phyloP scores from a whole-genome alignment of 2,797 vertebrate species.

The Gallinago nigripennis region DNA sequence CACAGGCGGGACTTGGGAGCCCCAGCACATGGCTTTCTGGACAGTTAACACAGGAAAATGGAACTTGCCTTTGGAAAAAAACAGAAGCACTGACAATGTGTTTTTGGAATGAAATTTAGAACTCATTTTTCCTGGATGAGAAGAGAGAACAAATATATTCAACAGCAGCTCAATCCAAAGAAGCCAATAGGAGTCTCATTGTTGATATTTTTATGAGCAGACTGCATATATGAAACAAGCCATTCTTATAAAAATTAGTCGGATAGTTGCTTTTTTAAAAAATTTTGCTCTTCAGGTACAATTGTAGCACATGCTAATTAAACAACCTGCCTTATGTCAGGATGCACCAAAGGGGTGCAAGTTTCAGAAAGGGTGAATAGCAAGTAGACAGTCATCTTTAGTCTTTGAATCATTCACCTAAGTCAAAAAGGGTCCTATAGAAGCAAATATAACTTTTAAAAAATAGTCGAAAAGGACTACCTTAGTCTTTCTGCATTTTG shows the following conservation, averaged over 20 bases:
- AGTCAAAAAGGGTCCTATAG: not conserved
- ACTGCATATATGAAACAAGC: not conserved
- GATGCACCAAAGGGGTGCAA: not conserved
- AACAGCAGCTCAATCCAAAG: not conserved
- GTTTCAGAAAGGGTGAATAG: not conserved
- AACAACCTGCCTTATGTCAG: not conserved
- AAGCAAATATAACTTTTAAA: not conserved
- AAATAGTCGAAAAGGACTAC: not conserved
- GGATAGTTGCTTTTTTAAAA: not conserved
- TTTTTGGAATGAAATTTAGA: not conserved
- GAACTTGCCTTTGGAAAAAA: not conserved
- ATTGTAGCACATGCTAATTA: not conserved
- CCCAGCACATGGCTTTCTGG: not conserved
- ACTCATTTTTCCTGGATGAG: conserved; percentile 9
- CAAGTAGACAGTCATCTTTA: not conserved
- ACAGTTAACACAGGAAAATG: not conserved
- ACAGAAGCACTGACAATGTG: not conserved
- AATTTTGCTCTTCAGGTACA: not conserved
- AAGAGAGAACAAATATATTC: not conserved
- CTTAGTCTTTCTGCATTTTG: not conserved
- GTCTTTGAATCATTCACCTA: not conserved
- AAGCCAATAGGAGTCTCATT: not conserved
- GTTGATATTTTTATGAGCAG: not conserved
- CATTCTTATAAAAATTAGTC: not conserved
- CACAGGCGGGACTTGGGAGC: not conserved